Evolutionary conservation across 2,113 vertebrate genomes (phyloP).

Genomic region (Hippocampus abdominalis): DNA sequence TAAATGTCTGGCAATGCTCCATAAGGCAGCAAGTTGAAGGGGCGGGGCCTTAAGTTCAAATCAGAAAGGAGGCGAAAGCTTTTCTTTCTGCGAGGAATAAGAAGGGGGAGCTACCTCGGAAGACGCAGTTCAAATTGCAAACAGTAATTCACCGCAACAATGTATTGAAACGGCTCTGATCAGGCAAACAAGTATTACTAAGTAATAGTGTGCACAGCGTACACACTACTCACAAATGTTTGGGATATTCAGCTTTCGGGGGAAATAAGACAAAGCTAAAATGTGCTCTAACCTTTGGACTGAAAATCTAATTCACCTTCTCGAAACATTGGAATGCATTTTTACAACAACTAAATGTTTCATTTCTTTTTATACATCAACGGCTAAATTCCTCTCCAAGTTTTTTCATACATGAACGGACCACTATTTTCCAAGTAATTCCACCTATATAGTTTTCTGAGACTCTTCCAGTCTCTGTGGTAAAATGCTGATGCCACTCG

Average conservation of each 20-base stretch:
- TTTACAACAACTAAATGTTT: too few relatives aligned
- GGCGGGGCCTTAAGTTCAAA: conserved; percentile 24
- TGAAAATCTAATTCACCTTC: too few relatives aligned
- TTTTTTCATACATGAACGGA: too few relatives aligned
- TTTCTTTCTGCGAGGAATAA: background rate
- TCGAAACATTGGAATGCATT: too few relatives aligned
- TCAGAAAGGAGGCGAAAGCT: background rate
- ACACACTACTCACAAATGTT: background rate
- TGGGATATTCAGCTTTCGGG: conserved; percentile 5
- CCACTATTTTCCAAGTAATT: too few relatives aligned
- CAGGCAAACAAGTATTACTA: background rate
- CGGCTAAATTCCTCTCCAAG: too few relatives aligned
- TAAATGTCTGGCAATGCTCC: conserved; percentile 61
- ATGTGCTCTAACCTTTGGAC: background rate
- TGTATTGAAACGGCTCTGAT: conserved; percentile 15
- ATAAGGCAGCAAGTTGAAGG: conserved; percentile 65
- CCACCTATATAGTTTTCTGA: too few relatives aligned
- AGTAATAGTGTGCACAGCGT: conserved; percentile 16
- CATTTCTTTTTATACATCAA: too few relatives aligned
- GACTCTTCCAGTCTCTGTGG: too few relatives aligned
- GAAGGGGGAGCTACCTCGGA: background rate
- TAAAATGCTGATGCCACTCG: too few relatives aligned
- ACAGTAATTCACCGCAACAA: conserved; percentile 14
- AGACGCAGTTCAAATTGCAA: background rate
- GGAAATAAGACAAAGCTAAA: background rate